Conservation (phyloP, 2,797 vertebrate genomes). For the Ctenopoma kingsleyae region DNA sequence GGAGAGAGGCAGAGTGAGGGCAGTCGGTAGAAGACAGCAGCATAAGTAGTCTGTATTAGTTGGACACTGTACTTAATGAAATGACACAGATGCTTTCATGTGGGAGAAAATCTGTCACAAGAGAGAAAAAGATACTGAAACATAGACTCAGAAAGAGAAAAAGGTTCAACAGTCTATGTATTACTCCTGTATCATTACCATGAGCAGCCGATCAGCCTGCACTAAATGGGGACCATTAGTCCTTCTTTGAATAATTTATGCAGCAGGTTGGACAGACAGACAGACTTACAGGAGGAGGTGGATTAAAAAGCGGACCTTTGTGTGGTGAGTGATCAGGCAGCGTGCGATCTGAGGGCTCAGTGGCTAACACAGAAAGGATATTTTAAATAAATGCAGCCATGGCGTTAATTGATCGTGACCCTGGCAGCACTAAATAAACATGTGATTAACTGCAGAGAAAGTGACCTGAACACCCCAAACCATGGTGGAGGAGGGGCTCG, state of each 20-base stretch:
- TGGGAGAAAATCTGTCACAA: slow-evolving; percentile 62
- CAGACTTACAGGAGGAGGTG: slow-evolving; percentile 49
- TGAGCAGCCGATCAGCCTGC: slow-evolving; percentile 64
- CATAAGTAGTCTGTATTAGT: slow-evolving; percentile 65
- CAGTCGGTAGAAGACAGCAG: slow-evolving; percentile 38
- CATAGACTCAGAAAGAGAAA: slow-evolving; percentile 34
- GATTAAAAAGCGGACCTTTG: slow-evolving; percentile 81
- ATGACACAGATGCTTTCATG: slow-evolving; percentile 75
- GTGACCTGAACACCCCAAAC: slow-evolving; percentile 72
- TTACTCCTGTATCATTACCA: slow-evolving; percentile 74
- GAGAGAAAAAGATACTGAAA: slow-evolving; percentile 45
- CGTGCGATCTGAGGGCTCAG: slow-evolving; percentile 60
- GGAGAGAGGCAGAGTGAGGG: slow-evolving; percentile 38
- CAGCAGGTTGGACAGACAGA: slow-evolving; percentile 61
- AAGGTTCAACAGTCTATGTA: slow-evolving; percentile 51
- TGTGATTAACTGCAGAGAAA: slow-evolving; percentile 79
- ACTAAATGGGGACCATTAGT: slow-evolving; percentile 82
- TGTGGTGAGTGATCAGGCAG: slow-evolving; percentile 77
- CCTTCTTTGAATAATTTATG: slow-evolving; percentile 83
- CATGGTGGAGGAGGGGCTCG: slow-evolving; percentile 54
- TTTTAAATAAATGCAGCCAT: slow-evolving; percentile 81
- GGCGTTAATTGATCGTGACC: slow-evolving; percentile 83
- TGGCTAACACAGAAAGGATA: slow-evolving; percentile 77
- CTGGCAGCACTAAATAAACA: slow-evolving; percentile 82
- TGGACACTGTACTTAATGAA: slow-evolving; percentile 77